Evolutionary conservation across 2,888 invertebrate genomes (phyloP), one percentile per base, ranked within the genome.

Genomic region (Nephrotoma appendiculata): DNA sequence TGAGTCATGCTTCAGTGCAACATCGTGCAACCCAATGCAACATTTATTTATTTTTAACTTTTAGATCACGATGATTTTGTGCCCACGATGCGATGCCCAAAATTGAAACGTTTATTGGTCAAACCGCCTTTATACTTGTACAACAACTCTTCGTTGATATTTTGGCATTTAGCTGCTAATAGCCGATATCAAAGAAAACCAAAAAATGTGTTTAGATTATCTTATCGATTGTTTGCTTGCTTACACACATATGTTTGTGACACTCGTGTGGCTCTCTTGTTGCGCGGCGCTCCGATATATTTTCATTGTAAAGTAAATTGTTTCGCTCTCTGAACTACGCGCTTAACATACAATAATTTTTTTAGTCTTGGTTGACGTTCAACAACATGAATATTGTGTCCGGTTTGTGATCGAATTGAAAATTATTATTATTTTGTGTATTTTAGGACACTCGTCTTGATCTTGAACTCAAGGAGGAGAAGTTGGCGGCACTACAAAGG

Each of bases 401-500:
- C 7, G 19, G 41, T 71, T 42, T 31, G 43, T 41, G n/a, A 31
- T 71, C 31, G 31, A 57, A 57, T 15, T 5, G 31, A 7, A 31
- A 31, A 31, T n/a, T 86, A 45, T 41, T 12, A 44, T 43, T 83
- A 42, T 44, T 87, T 71, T n/a, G 12, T 88, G 31, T 48, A 88
- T 83, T 83, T 71, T 90, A 98, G 97, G 96, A 97, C 91, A 94
- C 96, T 89, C 95, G 96, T 89, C 92, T 98, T 89, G 98, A 98
- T 91, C 93, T 97, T 88, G 98, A 98, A 91, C 92, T 97, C 90
- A 96, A 97, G 91, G 96, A 97, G 89, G 98, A 98, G 91, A 96
- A 97, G 90, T 92, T 97, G 87, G 92, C 94, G 86, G 94, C 96
- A 9, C 93, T 98, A 86, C 95, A 95, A 88, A 94, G 95, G 86